Percentiles rank a stretch among this genome's conserved stretches.
These are phyloP conservation scores for Leptopilina syphax DNA, from an alignment of 2,888 invertebrate species.

Conservation along the genomic window DNA sequence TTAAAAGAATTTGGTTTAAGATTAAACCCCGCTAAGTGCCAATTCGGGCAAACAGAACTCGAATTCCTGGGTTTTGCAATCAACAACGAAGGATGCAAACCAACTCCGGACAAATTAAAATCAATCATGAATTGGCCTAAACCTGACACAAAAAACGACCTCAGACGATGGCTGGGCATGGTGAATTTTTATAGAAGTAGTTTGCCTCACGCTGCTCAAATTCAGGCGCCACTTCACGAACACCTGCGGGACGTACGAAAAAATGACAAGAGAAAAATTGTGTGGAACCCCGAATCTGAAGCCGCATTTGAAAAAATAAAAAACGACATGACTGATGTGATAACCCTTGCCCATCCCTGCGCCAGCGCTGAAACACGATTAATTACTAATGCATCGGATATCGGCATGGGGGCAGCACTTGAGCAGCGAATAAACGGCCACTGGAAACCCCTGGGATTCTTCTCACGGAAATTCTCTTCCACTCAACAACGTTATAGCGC, in stretches of 20 bases:
- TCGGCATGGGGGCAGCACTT: too few species aligned
- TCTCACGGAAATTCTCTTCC: too few species aligned
- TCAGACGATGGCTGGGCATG: not conserved
- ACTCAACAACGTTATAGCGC: constrained; percentile 29
- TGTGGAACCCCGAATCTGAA: not conserved
- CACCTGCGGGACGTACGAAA: too few species aligned
- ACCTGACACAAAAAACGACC: not conserved
- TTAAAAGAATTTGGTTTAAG: not conserved
- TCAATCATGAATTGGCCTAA: not conserved
- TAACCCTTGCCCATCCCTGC: not conserved
- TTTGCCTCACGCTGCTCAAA: not conserved
- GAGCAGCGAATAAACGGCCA: too few species aligned
- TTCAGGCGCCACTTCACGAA: not conserved
- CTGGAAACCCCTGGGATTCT: too few species aligned
- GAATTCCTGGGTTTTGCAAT: not conserved
- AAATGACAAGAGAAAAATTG: not conserved
- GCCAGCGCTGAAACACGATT: not conserved
- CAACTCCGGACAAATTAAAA: not conserved
- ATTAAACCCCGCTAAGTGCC: not conserved
- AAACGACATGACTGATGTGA: not conserved
- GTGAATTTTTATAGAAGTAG: not conserved
- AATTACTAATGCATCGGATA: too few species aligned
- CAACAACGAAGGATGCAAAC: not conserved
- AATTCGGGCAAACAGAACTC: not conserved
- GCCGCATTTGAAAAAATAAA: not conserved